Evolutionary conservation across 1,140 invertebrate genomes (phyloP), one percentile per base, ranked within the genome.

Genomic region (Dendroctonus ponderosae): DNA sequence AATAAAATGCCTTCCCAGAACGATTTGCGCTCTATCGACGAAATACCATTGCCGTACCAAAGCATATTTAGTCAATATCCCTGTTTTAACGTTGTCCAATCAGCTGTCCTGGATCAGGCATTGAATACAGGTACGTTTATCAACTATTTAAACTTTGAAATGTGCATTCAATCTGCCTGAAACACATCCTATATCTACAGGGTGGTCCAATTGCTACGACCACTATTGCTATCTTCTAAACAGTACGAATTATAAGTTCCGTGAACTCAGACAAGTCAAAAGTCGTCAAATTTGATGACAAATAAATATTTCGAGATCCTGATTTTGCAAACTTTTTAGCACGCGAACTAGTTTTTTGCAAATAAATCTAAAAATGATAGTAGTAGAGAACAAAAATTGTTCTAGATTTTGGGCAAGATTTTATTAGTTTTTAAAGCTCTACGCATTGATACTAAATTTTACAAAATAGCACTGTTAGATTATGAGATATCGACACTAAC

Each of bases 71-170:
- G 64, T 1, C 71, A 74, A 8, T 89, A 86, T 80, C 82, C 81
- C 38, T 85, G 81, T 74, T 91, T 92, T 77, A 91, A 91, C 78
- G 74, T 83, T 49, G 82, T 91, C 6, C 90, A 92, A 72, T 89
- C 88, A 5, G 80, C 80, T 70, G 82, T 90, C 14, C 84, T 91
- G 71, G 85, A 90, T 75, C 83, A 87, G 79, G 80, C 85, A 7
- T 77, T 87, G 56, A 80, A 84, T 76, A 82, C 85, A 75, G 84
- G 89, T 89, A 80, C 81, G 75, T 79, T 71, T 57, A 53, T 37
- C 15, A 38, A 14, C n/a, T 38, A 51, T 11, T 62, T 41, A 52
- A n/a, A 8, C 44, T 48, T 41, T 57, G 38, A 57, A 57, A n/a
- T 57, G 9, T 9, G 9, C n/a, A 3, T 11, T 40, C 9, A 54